Evolutionary conservation across 2,797 vertebrate genomes (phyloP), one percentile per base, ranked within the genome.

Genomic region (Atherinosoma microstoma): DNA sequence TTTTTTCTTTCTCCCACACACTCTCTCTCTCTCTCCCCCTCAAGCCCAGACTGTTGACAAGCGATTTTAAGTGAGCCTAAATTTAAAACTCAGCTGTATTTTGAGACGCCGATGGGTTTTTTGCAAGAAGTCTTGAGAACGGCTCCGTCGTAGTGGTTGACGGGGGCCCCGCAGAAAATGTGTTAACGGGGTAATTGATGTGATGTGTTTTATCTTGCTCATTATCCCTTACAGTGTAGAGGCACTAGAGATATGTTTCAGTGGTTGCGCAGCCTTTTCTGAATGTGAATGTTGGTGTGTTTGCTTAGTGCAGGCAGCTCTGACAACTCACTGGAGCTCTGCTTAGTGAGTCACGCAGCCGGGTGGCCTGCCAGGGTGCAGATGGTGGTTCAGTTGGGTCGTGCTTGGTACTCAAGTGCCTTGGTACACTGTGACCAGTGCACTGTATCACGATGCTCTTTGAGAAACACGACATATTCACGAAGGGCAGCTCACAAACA

Each of bases 21-120:
- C 38, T 16, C 24, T 51, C 61, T 58, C 64, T 34, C 49, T 70
- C 22, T 73, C 62, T 64, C 62, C 18, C 77, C 81, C 71, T 18
- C 51, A 82, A 87, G 79, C 88, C 80, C 63, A 59, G 45, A 82
- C 88, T 90, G 89, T 93, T 93, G 94, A 95, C 94, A 94, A 94
- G 93, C 90, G 91, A 93, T 91, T 93, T 91, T 90, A 93, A 93
- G 87, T 84, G 84, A 92, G 83, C 82, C 91, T 92, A 92, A 91
- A 94, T 94, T 93, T 93, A 92, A 93, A 93, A 90, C 84, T 85
- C 82, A 75, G 73, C 70, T 53, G 71, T 70, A 78, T 85, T 73
- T 83, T 8, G 45, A 73, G 83, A 83, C 30, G 76, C 80, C 49
- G 35, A 70, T 18, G 59, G 83, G 69, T 70, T 71, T 70, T 71